These are phyloP conservation scores for Trematomus bernacchii DNA, from an alignment of 2,797 vertebrate species.

Conservation along the genomic window DNA sequence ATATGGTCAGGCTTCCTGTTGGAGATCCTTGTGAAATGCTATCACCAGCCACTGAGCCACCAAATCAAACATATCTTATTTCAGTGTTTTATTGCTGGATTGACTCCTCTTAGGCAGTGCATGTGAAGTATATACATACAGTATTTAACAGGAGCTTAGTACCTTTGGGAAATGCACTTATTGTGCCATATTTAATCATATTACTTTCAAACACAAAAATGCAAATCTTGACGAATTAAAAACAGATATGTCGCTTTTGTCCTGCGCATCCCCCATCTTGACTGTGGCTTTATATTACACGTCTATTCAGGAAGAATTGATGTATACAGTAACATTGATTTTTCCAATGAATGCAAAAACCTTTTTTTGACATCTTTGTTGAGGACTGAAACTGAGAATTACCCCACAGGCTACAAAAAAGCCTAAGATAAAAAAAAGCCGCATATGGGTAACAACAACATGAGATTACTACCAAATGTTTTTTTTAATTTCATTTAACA, in stretches of 20 bases:
- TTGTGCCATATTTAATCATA: neutral
- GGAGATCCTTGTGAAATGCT: neutral
- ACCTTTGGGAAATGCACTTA: neutral
- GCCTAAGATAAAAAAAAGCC: too few species aligned
- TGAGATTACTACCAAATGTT: constrained; percentile 1
- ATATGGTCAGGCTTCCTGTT: neutral
- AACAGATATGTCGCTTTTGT: neutral
- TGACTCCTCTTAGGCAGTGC: neutral
- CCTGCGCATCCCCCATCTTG: neutral
- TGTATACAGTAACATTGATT: neutral
- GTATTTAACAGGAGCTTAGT: neutral
- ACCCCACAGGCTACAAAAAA: neutral
- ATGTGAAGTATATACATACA: neutral
- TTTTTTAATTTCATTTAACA: constrained; percentile 10
- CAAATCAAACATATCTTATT: constrained; percentile 8
- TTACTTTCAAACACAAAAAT: neutral
- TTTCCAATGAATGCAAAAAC: neutral
- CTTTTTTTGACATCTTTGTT: neutral
- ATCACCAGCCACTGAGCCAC: neutral
- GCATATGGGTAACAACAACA: neutral
- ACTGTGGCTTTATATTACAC: neutral
- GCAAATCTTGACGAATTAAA: neutral
- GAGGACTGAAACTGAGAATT: constrained; percentile 3
- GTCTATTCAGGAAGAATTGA: neutral
- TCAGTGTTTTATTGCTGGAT: neutral